These are phyloP conservation scores for Nothocercus nigrocapillus DNA, from an alignment of 2,113 vertebrate genomes.

Conservation along the genomic window DNA sequence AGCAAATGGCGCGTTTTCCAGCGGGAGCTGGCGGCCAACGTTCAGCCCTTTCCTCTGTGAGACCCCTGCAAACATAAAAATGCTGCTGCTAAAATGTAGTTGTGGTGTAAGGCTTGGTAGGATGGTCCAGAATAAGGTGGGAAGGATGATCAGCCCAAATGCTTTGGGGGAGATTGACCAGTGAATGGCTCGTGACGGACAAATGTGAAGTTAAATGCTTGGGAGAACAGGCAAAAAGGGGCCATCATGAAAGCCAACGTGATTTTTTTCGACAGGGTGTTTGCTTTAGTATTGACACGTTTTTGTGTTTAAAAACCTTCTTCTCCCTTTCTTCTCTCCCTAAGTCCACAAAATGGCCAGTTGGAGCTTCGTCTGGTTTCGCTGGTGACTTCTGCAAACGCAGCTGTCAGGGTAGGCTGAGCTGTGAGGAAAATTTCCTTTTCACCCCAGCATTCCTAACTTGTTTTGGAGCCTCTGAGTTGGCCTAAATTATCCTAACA, in stretches of 20 bases:
- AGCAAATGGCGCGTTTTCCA: neutral
- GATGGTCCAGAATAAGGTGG: rapidly evolving
- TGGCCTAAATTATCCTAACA: too few relatives aligned
- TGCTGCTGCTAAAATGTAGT: rapidly evolving
- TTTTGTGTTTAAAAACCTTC: neutral
- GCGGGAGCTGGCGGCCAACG: neutral
- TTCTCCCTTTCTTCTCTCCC: neutral
- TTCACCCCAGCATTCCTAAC: too few relatives aligned
- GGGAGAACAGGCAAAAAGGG: neutral
- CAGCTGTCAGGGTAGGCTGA: too few relatives aligned
- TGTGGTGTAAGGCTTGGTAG: rapidly evolving
- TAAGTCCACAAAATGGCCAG: neutral
- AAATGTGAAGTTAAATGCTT: neutral
- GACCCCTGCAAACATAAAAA: neutral
- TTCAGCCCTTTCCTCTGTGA: neutral
- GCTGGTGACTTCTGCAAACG: too few relatives aligned
- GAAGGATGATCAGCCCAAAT: neutral
- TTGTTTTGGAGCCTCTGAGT: too few relatives aligned
- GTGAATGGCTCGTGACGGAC: neutral
- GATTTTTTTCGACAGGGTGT: neutral
- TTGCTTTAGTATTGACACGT: neutral
- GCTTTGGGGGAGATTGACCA: too few relatives aligned
- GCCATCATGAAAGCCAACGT: neutral
- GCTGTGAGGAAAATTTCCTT: too few relatives aligned
- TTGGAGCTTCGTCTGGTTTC: neutral